Conservation (phyloP, 1,140 invertebrate species). For the Oncopodura yosiiana region DNA sequence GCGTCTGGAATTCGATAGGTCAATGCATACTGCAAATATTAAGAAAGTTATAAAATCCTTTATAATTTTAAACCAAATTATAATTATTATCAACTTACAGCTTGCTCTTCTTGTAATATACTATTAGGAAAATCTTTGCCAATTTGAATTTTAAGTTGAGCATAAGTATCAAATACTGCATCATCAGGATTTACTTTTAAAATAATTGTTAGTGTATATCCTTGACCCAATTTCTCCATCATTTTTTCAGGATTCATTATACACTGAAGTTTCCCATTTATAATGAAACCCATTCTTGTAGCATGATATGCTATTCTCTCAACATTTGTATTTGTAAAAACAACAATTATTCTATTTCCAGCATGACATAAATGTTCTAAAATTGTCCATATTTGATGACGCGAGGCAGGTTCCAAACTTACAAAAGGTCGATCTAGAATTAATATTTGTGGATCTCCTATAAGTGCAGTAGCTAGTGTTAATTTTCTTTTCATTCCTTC, state of each 20-base stretch:
- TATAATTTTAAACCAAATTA: background rate
- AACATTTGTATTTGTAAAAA: background rate
- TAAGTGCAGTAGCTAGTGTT: constrained; percentile 10
- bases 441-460: constrained; percentile 20
- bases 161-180: background rate
- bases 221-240: background rate
- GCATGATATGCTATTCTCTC: background rate
- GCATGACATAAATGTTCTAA: background rate
- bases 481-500: constrained; percentile 6
- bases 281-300: background rate
- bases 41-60: background rate
- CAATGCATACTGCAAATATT: background rate
- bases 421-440: constrained; percentile 16
- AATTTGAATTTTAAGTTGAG: background rate
- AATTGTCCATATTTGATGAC: background rate
- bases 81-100: background rate
- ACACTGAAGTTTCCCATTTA: constrained; percentile 6
- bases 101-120: background rate
- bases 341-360: background rate
- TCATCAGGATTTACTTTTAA: background rate
- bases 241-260: background rate
- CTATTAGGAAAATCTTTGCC: background rate
- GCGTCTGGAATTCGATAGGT: background rate
- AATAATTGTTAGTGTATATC: background rate
- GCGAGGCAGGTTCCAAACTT: constrained; percentile 10